Conservation (phyloP, 64 coral and sea anemone species). For the Acropora yongei region DNA sequence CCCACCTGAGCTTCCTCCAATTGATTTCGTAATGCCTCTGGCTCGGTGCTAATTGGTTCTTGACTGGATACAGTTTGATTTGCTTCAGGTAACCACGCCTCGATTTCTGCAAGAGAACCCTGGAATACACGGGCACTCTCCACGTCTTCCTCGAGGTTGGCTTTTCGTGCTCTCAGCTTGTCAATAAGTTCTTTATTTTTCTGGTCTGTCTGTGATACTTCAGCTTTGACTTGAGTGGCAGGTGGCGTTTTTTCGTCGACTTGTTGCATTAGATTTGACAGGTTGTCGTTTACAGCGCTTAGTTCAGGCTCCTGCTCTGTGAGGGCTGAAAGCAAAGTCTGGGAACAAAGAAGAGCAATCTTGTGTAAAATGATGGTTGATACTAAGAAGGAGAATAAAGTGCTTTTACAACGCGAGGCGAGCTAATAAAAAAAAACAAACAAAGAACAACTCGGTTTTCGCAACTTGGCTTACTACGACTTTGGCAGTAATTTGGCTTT, state of each 20-base stretch:
- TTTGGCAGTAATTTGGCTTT: no score
- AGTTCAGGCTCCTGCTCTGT: conserved; percentile 76
- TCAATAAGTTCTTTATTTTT: conserved; percentile 75
- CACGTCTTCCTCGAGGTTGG: conserved; percentile 79
- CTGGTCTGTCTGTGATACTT: conserved; percentile 65
- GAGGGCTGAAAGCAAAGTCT: conserved; percentile 69
- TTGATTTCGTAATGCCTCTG: conserved; percentile 87
- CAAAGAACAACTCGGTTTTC: no score
- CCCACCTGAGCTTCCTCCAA: conserved; percentile 90
- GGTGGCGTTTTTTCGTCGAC: conserved; percentile 83
- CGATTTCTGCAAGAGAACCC: conserved; percentile 72
- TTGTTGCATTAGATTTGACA: conserved; percentile 66
- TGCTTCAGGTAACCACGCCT: conserved; percentile 86
- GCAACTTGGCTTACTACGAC: no score
- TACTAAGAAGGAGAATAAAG: no score
- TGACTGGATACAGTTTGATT: conserved; percentile 75
- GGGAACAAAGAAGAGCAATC: conserved; percentile 8
- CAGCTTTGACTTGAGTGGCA: conserved; percentile 70
- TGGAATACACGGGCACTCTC: conserved; percentile 81
- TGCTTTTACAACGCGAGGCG: no score
- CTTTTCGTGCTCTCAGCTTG: conserved; percentile 76
- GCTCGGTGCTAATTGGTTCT: conserved; percentile 95
- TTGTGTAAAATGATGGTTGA: no score
- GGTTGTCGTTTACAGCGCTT: conserved; percentile 68
- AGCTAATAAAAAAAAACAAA: no score